These are phyloP conservation scores for Agriopis leucophaearia DNA, from an alignment of 2,888 invertebrate species.

Conservation along the genomic window DNA sequence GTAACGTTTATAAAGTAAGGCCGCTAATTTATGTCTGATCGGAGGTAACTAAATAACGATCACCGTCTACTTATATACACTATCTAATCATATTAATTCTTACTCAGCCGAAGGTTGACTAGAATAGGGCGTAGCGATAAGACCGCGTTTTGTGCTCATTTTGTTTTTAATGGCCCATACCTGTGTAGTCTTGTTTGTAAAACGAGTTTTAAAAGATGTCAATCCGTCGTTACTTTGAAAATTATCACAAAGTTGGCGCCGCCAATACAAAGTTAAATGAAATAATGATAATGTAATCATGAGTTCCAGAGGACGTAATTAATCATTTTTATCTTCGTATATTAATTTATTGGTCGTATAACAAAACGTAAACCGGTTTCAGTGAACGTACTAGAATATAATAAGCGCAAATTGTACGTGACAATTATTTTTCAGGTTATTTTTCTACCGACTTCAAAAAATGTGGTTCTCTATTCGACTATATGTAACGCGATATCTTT, in stretches of 20 bases:
- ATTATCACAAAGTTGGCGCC: constrained; percentile 3
- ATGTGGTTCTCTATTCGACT: background rate
- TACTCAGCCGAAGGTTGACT: no score
- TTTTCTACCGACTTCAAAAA: background rate
- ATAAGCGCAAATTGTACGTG: background rate
- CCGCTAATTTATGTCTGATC: no score
- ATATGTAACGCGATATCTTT: no score
- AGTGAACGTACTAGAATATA: background rate
- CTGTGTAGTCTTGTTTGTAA: background rate
- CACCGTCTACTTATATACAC: no score
- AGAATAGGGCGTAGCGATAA: no score
- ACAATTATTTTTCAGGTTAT: no score
- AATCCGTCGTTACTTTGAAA: background rate
- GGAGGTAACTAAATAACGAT: no score
- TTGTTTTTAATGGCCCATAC: background rate
- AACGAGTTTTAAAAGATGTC: background rate
- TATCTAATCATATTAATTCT: no score
- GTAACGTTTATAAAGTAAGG: no score
- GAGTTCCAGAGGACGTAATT: background rate
- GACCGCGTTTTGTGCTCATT: background rate
- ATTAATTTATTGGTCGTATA: constrained; percentile 1
- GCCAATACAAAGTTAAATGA: no score
- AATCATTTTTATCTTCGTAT: background rate
- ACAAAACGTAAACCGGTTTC: constrained; percentile 1
- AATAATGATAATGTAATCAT: background rate